phyloP scores from a whole-genome alignment of 1,140 invertebrate species.

The Manduca sexta region DNA sequence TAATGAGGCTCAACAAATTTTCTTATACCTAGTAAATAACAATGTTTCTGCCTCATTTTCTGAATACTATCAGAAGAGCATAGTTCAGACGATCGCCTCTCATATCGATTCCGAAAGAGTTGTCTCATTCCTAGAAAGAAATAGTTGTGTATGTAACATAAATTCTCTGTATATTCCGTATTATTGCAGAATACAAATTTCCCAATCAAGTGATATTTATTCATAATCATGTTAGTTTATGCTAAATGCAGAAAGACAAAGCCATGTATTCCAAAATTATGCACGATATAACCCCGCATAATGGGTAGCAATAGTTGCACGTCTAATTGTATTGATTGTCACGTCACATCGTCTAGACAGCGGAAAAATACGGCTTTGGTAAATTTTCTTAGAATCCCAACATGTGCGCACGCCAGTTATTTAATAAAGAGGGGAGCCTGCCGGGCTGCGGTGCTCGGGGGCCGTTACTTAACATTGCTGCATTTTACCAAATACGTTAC shows the following conservation, averaged over 20 bases:
- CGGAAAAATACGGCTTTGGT: neutral
- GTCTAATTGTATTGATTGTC: slow-evolving; percentile 1
- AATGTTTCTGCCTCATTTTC: too few relatives aligned
- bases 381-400: too few relatives aligned
- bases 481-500: too few relatives aligned
- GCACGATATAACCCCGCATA: slow-evolving; percentile 12
- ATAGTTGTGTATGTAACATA: neutral
- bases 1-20: too few relatives aligned
- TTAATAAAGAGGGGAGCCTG: too few relatives aligned
- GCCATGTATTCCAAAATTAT: slow-evolving; percentile 2
- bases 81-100: neutral
- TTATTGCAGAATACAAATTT: slow-evolving; percentile 14
- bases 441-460: too few relatives aligned
- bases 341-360: neutral
- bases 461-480: too few relatives aligned
- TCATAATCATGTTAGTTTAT: slow-evolving; percentile 11
- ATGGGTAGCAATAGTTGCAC: neutral
- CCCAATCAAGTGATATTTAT: slow-evolving; percentile 12
- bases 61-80: neutral
- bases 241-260: slow-evolving; percentile 9
- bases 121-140: neutral
- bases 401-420: too few relatives aligned
- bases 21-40: too few relatives aligned
- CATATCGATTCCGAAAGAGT: neutral
- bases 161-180: slow-evolving; percentile 10